phyloP scores from a whole-genome alignment of 2,888 invertebrate genomes.

The Epinotia brunnichana region DNA sequence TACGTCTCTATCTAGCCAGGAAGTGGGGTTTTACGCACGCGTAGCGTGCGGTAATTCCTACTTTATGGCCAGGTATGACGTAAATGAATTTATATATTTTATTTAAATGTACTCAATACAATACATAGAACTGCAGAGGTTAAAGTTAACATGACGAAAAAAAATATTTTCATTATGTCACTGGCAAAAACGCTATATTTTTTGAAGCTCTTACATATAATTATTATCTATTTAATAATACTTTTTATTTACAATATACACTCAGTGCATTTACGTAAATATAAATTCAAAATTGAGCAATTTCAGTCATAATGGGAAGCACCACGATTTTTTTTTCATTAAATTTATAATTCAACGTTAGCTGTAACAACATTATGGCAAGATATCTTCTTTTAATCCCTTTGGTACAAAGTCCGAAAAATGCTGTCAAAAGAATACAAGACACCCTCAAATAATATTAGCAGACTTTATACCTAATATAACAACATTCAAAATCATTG shows the following conservation, averaged over 20 bases:
- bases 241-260: slow-evolving; percentile 36
- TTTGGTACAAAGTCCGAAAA: background rate
- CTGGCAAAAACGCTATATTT: slow-evolving; percentile 21
- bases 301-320: slow-evolving; percentile 34
- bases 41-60: no score
- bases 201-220: slow-evolving; percentile 1
- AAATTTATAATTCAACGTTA: no score
- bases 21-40: no score
- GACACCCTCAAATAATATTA: no score
- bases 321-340: no score
- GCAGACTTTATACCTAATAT: no score
- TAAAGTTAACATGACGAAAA: slow-evolving; percentile 1
- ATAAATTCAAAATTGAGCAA: slow-evolving; percentile 14
- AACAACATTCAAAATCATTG: background rate
- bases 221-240: slow-evolving; percentile 26
- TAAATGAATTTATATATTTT: no score
- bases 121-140: background rate
- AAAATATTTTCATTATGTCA: slow-evolving; percentile 21
- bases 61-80: no score
- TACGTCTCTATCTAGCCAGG: no score
- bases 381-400: background rate
- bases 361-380: background rate
- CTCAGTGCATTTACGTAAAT: background rate
- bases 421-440: no score
- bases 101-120: no score